A percentile compares a stretch with the other conserved stretches of the same genome.
Evolutionary conservation across 2,888 invertebrate species (phyloP).

Genomic region (Drosophila mimica): DNA sequence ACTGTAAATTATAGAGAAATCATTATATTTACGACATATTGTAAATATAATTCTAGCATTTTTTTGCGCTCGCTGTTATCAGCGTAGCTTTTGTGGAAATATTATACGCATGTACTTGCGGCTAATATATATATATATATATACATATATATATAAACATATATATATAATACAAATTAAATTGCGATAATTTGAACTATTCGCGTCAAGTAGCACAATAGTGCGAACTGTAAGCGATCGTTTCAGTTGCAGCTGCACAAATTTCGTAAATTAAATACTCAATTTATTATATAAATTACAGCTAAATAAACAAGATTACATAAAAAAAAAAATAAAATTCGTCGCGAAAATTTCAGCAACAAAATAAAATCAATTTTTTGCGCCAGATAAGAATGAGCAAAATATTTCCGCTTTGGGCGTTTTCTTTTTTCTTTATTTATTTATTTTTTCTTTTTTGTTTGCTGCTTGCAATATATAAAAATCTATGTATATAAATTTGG

Average conservation of each 20-base stretch:
- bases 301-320: conserved; percentile 15
- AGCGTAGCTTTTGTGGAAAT: conserved; percentile 58
- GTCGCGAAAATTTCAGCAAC: conserved; percentile 62
- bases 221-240: conserved; percentile 38
- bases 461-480: conserved; percentile 20
- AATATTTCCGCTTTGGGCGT: conserved; percentile 75
- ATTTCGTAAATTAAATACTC: conserved; percentile 23
- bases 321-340: conserved; percentile 23
- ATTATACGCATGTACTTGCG: conserved; percentile 18
- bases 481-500: conserved; percentile 2
- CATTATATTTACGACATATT: conserved; percentile 53
- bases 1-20: conserved; percentile 38
- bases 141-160: conserved; percentile 12
- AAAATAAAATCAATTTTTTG: conserved; percentile 72
- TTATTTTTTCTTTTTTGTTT: conserved; percentile 10
- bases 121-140: conserved; percentile 2
- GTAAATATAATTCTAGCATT: conserved; percentile 38
- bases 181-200: conserved; percentile 70
- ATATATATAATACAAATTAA: conserved; percentile 43
- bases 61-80: conserved; percentile 42
- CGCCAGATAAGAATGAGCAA: conserved; percentile 71
- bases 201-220: conserved; percentile 45
- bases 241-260: conserved; percentile 43
- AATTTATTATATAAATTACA: conserved; percentile 19
- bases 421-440: conserved; percentile 26